Evolutionary conservation across 1,140 invertebrate species (phyloP).

Genomic region (Limonius californicus): DNA sequence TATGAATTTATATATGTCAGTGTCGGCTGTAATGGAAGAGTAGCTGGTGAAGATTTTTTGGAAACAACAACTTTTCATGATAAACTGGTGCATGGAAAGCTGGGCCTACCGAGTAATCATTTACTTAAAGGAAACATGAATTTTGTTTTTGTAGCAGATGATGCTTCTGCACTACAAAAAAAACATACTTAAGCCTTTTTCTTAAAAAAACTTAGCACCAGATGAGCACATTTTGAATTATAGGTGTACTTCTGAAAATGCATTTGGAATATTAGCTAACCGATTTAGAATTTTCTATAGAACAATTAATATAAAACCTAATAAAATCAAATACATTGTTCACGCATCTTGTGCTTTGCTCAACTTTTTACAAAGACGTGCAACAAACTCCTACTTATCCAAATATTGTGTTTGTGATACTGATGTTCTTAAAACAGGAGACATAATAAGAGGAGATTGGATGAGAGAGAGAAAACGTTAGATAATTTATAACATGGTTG

Average conservation of each 20-base stretch:
- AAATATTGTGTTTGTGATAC: too few relatives aligned
- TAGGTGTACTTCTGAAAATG: conserved; percentile 43
- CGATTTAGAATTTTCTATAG: neutral
- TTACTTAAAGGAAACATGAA: conserved; percentile 23
- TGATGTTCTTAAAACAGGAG: neutral
- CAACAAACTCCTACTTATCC: too few relatives aligned
- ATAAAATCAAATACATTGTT: neutral
- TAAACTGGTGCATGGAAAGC: conserved; percentile 14
- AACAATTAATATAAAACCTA: neutral
- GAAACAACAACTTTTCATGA: conserved; percentile 28
- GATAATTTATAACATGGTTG: neutral
- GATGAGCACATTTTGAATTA: conserved; percentile 48
- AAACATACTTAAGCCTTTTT: conserved; percentile 42
- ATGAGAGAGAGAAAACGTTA: neutral
- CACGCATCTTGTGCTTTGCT: neutral
- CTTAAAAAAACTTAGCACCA: conserved; percentile 26
- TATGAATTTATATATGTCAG: conserved; percentile 44
- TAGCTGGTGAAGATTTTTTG: conserved; percentile 43
- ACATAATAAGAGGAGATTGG: neutral
- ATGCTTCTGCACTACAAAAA: conserved; percentile 41
- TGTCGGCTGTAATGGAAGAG: conserved; percentile 39
- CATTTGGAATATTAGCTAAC: conserved; percentile 42
- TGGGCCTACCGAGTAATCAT: too few relatives aligned
- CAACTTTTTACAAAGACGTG: neutral
- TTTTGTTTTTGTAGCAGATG: conserved; percentile 41